Evolutionary conservation across 2,113 vertebrate species (phyloP), one percentile per base, ranked within the genome.

Genomic region (Gadus chalcogrammus): DNA sequence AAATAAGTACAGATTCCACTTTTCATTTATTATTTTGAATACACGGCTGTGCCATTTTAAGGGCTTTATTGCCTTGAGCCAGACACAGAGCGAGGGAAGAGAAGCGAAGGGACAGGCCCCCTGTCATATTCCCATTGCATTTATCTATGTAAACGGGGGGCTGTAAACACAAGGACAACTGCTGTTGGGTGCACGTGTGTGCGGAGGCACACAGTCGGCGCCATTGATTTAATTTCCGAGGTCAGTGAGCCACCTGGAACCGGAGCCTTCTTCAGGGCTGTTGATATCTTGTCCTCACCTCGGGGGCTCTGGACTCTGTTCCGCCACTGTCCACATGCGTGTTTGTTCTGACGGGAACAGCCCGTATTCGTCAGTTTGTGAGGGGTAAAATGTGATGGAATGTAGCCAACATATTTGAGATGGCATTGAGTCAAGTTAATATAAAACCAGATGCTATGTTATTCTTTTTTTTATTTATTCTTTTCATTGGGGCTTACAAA

Each of bases 161-260:
- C 3, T 24, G 24, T 22, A 28, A 62, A 62, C 24, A 24, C 24
- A 24, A 28, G 15, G 61, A 9, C 59, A 18, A n/a, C 59, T 4
- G 18, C 18, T 61, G 11, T 61, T 12, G 5, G 59, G 20, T 22
- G 18, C 2, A 61, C 12, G 18, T 62, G 12, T 28, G 2, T 20
- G 28, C 20, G 67, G 20, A 72, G 68, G n/a, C 48, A 35, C 65
- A 38, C 31, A 28, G 59, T 20, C 59, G 11, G 5, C 8, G n/a
- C 27, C 31, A 42, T 18, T 28, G 67, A 84, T 20, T 67, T 35
- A n/a, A 72, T 79, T 60, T 38, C 31, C 22, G 65, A 16, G 76
- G 79, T 79, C 73, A 74, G 53, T 48, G 70, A 20, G 17, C 4
- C 59, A 74, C 66, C 76, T 79, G 65, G 55, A 67, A 24, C 69